Percentiles rank a stretch among this genome's conserved stretches.
phyloP scores from a whole-genome alignment of 2,797 vertebrate species.

The Ateles fusciceps region DNA sequence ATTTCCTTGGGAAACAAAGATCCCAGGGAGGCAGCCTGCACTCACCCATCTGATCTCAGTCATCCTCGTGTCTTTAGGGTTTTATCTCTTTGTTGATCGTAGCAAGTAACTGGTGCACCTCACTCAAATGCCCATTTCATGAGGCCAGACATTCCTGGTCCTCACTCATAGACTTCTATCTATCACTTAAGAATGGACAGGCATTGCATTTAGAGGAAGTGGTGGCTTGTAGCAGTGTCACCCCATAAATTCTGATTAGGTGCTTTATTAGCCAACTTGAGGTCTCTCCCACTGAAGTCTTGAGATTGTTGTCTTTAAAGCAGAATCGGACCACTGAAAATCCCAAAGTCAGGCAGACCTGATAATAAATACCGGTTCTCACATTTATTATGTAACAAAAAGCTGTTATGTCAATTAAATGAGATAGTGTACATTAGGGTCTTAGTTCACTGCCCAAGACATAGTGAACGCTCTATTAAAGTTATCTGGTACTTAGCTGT shows the following conservation, averaged over 20 bases:
- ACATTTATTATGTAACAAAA: background rate
- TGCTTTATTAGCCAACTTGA: background rate
- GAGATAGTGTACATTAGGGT: background rate
- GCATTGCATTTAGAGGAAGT: background rate
- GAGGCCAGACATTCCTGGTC: slow-evolving; percentile 9
- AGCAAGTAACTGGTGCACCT: background rate
- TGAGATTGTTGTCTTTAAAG: background rate
- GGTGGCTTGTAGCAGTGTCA: background rate
- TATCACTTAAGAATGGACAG: background rate
- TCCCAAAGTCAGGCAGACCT: background rate
- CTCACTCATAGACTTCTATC: background rate
- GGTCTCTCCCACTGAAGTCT: background rate
- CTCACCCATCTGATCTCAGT: slow-evolving; percentile 20
- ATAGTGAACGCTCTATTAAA: background rate
- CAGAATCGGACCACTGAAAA: background rate
- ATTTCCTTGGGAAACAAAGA: slow-evolving; percentile 28
- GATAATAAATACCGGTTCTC: background rate
- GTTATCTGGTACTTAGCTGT: background rate
- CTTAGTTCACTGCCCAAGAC: background rate
- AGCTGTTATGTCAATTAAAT: background rate
- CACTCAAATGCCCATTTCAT: background rate
- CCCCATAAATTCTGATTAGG: slow-evolving; percentile 35
- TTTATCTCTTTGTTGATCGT: slow-evolving; percentile 39
- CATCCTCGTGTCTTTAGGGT: background rate
- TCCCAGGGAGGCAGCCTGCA: background rate